phyloP scores from a whole-genome alignment of 2,113 vertebrate species.

The Oryzias woworae region DNA sequence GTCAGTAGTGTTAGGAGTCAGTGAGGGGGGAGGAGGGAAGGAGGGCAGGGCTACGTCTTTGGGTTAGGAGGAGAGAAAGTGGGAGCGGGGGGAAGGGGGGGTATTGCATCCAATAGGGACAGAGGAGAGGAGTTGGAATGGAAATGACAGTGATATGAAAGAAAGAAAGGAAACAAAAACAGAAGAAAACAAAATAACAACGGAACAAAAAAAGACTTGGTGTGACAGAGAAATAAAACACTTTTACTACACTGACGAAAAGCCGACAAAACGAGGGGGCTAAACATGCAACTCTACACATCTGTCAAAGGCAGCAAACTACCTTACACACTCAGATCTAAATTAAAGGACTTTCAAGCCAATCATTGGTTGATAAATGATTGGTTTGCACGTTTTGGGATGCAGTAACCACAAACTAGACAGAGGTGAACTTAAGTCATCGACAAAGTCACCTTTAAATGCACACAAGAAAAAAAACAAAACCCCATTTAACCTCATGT shows the following conservation, averaged over 20 bases:
- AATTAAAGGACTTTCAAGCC: slow-evolving; percentile 10
- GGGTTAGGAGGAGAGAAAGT: slow-evolving; percentile 34
- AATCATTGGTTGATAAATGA: slow-evolving; percentile 46
- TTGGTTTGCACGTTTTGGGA: slow-evolving; percentile 21
- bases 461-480: slow-evolving; percentile 20
- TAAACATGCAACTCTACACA: slow-evolving; percentile 69
- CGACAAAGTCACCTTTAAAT: slow-evolving; percentile 19
- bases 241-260: slow-evolving; percentile 84
- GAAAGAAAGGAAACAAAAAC: slow-evolving; percentile 81
- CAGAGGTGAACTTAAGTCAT: background rate
- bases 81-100: slow-evolving; percentile 18
- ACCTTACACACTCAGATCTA: slow-evolving; percentile 5
- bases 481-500: background rate
- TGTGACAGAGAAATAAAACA: slow-evolving; percentile 72
- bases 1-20: slow-evolving; percentile 99
- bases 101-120: slow-evolving; percentile 48
- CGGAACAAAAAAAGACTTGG: slow-evolving; percentile 76
- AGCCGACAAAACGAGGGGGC: slow-evolving; percentile 57
- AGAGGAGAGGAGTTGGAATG: slow-evolving; percentile 63
- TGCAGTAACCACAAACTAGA: slow-evolving; percentile 1
- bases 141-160: slow-evolving; percentile 71
- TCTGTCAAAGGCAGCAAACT: slow-evolving; percentile 42
- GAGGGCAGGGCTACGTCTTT: slow-evolving; percentile 97
- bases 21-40: slow-evolving; percentile 93
- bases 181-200: slow-evolving; percentile 85